Conservation (phyloP, 2,113 vertebrate species). For the Phyllopteryx taeniolatus region DNA sequence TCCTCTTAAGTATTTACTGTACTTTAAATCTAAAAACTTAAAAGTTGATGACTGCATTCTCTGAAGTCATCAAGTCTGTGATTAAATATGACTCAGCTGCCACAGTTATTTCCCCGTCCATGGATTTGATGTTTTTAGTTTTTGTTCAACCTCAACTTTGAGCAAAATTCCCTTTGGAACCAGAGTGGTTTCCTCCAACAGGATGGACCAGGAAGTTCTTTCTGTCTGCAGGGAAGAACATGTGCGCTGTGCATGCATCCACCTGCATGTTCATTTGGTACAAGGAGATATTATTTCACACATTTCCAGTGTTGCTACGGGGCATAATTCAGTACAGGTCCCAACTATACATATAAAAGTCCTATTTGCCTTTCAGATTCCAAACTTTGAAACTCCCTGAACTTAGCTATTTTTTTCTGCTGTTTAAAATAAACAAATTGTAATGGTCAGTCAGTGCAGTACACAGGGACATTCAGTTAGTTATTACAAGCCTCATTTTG, state of each 20-base stretch:
- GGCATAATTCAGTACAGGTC: constrained; percentile 10
- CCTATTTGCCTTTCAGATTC: constrained; percentile 15
- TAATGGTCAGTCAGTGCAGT: constrained; percentile 16
- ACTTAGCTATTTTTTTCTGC: constrained; percentile 19
- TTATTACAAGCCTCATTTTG: constrained; percentile 15
- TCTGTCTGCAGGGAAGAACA: constrained; percentile 55
- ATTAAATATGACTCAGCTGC: too few species aligned
- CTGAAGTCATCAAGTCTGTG: too few species aligned
- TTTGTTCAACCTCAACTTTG: not conserved
- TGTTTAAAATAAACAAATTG: constrained; percentile 40
- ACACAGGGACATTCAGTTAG: constrained; percentile 14
- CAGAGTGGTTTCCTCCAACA: not conserved
- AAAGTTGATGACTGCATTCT: too few species aligned
- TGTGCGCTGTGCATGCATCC: constrained; percentile 39
- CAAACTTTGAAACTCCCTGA: constrained; percentile 2
- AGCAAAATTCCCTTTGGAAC: not conserved
- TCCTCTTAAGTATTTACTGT: too few species aligned
- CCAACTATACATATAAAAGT: constrained; percentile 7
- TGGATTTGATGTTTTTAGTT: not conserved
- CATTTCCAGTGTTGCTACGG: constrained; percentile 25
- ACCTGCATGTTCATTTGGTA: constrained; percentile 55
- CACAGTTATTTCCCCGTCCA: not conserved
- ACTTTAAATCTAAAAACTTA: too few species aligned
- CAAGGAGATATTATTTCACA: constrained; percentile 33
- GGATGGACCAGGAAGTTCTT: constrained; percentile 19